These are phyloP conservation scores for Malacoctenus gilli DNA, from an alignment of 2,797 vertebrate genomes.

Conservation along the genomic window DNA sequence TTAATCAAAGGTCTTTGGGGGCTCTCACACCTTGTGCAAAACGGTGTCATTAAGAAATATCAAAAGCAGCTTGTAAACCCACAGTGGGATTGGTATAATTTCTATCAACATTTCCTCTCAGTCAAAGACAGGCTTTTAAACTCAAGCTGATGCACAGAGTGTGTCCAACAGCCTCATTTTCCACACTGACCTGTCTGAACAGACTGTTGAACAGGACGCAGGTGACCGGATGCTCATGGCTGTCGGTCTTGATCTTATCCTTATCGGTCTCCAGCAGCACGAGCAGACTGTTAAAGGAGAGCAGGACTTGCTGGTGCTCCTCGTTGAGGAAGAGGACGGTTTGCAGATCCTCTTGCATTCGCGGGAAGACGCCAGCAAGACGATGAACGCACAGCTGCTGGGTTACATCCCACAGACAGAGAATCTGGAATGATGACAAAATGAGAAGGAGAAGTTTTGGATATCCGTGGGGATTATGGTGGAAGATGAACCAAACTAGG, in stretches of 20 bases:
- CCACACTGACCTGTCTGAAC: slow-evolving; percentile 72
- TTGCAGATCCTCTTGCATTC: slow-evolving; percentile 76
- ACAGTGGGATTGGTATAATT: too few relatives aligned
- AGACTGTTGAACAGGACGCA: slow-evolving; percentile 77
- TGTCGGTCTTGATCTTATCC: slow-evolving; percentile 68
- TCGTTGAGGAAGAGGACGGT: slow-evolving; percentile 83
- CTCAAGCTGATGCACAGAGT: too few relatives aligned
- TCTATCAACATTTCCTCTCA: too few relatives aligned
- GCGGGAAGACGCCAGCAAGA: slow-evolving; percentile 80
- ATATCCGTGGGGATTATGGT: too few relatives aligned
- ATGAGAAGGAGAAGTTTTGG: not conserved
- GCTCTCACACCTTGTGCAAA: too few relatives aligned
- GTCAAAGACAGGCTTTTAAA: too few relatives aligned
- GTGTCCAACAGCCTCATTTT: not conserved
- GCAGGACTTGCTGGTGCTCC: slow-evolving; percentile 76
- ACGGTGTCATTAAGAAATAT: too few relatives aligned
- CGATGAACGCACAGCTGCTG: slow-evolving; percentile 83
- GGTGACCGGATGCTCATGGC: slow-evolving; percentile 76
- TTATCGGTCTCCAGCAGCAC: slow-evolving; percentile 77
- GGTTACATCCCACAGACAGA: slow-evolving; percentile 85
- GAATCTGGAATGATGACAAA: slow-evolving; percentile 71
- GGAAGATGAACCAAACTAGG: too few relatives aligned
- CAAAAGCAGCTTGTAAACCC: too few relatives aligned
- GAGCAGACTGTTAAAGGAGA: slow-evolving; percentile 82
- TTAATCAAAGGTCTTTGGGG: too few relatives aligned